Conservation (phyloP, 2,113 vertebrate species). For the Glaucidium brasilianum region DNA sequence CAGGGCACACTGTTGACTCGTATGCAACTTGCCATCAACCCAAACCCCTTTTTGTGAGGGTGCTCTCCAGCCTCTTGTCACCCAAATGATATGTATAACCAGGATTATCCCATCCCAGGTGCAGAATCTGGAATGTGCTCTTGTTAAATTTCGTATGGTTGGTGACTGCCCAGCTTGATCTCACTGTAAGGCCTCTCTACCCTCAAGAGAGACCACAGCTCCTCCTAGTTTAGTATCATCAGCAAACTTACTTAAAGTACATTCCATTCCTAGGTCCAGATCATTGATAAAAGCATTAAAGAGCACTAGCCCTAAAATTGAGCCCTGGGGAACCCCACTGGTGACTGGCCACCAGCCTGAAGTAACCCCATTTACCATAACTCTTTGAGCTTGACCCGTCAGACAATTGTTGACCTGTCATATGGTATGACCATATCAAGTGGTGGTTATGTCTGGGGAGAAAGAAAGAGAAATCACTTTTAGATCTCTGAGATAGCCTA, state of each 20-base stretch:
- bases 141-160: too few relatives aligned
- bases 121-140: too few relatives aligned
- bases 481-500: background rate
- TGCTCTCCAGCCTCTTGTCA: too few relatives aligned
- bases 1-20: too few relatives aligned
- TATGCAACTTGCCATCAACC: too few relatives aligned
- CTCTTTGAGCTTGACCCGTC: background rate
- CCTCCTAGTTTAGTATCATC: background rate
- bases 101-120: too few relatives aligned
- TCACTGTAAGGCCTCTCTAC: too few relatives aligned
- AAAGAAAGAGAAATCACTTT: background rate
- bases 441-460: background rate
- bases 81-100: too few relatives aligned
- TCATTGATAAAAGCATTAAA: background rate
- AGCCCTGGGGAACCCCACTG: background rate
- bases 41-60: too few relatives aligned
- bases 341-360: background rate
- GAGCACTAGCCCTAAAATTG: background rate
- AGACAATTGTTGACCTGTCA: background rate
- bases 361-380: background rate
- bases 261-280: background rate
- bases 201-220: too few relatives aligned
- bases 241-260: background rate
- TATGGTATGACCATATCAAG: rapidly evolving
- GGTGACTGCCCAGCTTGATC: too few relatives aligned